phyloP scores from a whole-genome alignment of 2,797 vertebrate genomes.

The Urosaurus nigricauda region DNA sequence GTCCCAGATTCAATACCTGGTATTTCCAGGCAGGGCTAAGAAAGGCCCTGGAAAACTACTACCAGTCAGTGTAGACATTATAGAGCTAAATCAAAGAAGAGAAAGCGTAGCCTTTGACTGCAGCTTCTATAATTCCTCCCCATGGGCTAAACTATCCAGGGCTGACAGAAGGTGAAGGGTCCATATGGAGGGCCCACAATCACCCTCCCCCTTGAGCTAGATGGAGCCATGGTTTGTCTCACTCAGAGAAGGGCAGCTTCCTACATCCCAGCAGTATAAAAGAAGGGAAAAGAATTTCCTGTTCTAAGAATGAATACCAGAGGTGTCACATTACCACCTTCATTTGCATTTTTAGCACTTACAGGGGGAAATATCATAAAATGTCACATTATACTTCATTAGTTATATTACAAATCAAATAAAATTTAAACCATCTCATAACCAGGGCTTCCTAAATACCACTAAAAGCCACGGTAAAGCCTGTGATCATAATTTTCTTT shows the following conservation, averaged over 20 bases:
- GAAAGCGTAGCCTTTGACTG: no score
- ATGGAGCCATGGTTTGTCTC: neutral
- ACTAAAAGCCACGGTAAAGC: neutral
- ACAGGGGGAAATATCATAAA: neutral
- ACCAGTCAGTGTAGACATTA: neutral
- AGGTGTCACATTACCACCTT: neutral
- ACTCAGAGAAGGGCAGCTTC: neutral
- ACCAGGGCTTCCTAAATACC: neutral
- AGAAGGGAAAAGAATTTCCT: neutral
- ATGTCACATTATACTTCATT: neutral
- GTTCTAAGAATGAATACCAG: neutral
- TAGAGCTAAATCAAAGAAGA: neutral
- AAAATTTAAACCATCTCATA: neutral
- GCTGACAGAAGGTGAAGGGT: neutral
- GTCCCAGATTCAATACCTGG: neutral
- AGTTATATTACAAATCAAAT: neutral
- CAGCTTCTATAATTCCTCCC: no score
- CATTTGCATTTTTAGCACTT: slow-evolving; percentile 13
- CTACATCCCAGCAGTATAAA: neutral
- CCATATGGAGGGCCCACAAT: no score
- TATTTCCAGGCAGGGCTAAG: neutral
- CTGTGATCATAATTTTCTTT: neutral
- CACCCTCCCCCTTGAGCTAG: neutral
- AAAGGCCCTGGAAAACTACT: neutral
- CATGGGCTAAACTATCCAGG: neutral